Evolutionary conservation across 2,797 vertebrate species (phyloP), one percentile per base, ranked within the genome.

Genomic region (Anguilla pacifica): DNA sequence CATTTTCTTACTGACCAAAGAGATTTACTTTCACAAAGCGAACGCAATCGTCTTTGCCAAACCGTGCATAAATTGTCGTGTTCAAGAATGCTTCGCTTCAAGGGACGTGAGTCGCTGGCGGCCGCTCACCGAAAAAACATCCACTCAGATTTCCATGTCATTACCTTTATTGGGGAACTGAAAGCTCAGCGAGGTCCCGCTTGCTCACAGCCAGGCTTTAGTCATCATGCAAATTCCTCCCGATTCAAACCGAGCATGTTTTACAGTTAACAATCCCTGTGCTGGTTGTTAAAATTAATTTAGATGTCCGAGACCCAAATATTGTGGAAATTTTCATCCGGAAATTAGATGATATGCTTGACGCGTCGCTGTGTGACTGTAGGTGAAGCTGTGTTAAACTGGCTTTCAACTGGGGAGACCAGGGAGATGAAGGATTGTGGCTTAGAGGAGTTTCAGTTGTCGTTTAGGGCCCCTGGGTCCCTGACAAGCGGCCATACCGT

Each of bases 341-440:
- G 64, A 70, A 70, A 70, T 70, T 2, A 70, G 28, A n/a, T 70
- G 6, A 70, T 70, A 11, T 28, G 64, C 64, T 43, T 15, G 9
- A 64, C 10, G 79, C 15, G n/a, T 53, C 84, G 39, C 13, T 83
- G 67, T 46, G 53, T 49, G 64, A 39, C 49, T 39, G 46, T 0
- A n/a, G 43, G 83, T 74, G 82, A 15, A 51, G 31, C n/a, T 25
- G 31, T 9, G 64, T 72, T 49, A 25, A n/a, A 35, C 25, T 19
- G 51, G 72, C 81, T 67, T 85, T 74, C 89, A 86, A 87, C 88
- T 84, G 67, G 84, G 72, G 46, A 28, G 59, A 87, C 25, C 22
- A 25, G 64, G 64, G n/a, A 70, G 25, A n/a, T 9, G 28, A 28
- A 15, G 19, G 25, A 70, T 70, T 10, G 67, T 86, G 57, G 57